Conservation (phyloP, 2,888 invertebrate genomes). For the Helleia helle region DNA sequence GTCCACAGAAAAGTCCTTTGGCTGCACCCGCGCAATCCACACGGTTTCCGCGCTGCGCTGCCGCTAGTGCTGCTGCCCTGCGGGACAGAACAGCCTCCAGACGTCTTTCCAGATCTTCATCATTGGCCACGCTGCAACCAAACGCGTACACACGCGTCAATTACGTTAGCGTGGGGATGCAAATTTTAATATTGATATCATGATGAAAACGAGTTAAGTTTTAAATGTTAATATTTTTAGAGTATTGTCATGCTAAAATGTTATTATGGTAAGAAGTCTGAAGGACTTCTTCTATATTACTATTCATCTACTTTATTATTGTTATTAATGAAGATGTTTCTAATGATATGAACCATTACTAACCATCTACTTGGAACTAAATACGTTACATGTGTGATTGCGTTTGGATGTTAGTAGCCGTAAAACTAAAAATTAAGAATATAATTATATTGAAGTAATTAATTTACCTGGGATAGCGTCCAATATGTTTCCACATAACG, state of each 20-base stretch:
- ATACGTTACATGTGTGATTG: too few relatives aligned
- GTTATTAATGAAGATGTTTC: too few relatives aligned
- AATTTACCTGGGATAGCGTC: slow-evolving; percentile 85
- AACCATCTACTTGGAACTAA: too few relatives aligned
- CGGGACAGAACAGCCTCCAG: slow-evolving; percentile 91
- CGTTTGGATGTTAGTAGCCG: too few relatives aligned
- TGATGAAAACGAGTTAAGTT: neutral
- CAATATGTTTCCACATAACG: slow-evolving; percentile 97
- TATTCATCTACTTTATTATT: too few relatives aligned
- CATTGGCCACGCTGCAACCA: slow-evolving; percentile 75
- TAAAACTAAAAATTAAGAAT: too few relatives aligned
- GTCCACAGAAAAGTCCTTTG: slow-evolving; percentile 93
- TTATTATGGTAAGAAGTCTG: too few relatives aligned
- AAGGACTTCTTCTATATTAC: too few relatives aligned
- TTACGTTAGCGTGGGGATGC: slow-evolving; percentile 24
- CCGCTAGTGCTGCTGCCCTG: slow-evolving; percentile 89
- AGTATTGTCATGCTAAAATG: too few relatives aligned
- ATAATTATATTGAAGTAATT: slow-evolving; percentile 9
- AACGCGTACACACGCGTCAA: slow-evolving; percentile 52
- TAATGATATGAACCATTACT: too few relatives aligned
- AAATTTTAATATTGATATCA: slow-evolving; percentile 2
- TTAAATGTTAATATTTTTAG: too few relatives aligned
- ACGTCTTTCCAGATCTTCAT: slow-evolving; percentile 91
- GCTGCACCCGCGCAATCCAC: slow-evolving; percentile 97
- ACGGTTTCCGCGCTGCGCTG: slow-evolving; percentile 85